Base-by-base conservation (phyloP, 2,113 vertebrate species). In the Emydura subglobosa region DNA sequence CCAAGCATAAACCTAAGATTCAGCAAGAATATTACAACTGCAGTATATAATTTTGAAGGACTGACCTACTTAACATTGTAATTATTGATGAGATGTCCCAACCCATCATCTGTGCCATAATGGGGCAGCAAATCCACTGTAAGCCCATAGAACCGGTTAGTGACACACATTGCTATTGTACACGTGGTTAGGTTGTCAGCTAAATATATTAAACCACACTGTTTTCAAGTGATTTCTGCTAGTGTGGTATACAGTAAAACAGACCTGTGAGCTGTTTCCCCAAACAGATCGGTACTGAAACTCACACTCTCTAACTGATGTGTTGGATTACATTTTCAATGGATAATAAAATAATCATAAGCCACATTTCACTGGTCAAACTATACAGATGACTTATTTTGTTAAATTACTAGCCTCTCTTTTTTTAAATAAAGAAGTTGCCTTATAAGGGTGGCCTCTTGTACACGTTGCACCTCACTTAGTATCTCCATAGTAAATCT, bases 371-470 rank as follows among this genome's bases (percentile, higher is more conserved):
- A 82, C 19, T 19, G 44, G 54, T 5, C 2, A 25, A 81, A 82
- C 4, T 82, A 44, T 9, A 9, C 16, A 85, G 0, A 14, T 0
- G 1, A 79, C 13, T 80, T 5, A n/a, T 93, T 74, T 72, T 29
- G 19, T 24, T 42, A 68, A 22, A 34, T 5, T 72, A 29, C 49
- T 68, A 80, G 39, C 8, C 19, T 25, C 24, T 55, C 8, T 39
- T 81, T 79, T 44, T 6, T 1, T 5, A 61, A 87, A 90, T 22
- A 44, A 44, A 42, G 13, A 76, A 44, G 39, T 76, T 76, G 22
- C 74, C 24, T 78, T 78, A 78, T 76, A 78, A 78, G 25, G 8
- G 49, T 2, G 3, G 31, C 50, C 29, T 44, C 34, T n/a, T 29
- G 8, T 57, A 42, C 7, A 59, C 16, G 65, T n/a, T 74, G 22